These are phyloP conservation scores for Tigriopus californicus DNA, from an alignment of 2,888 invertebrate genomes.

Conservation along the genomic window DNA sequence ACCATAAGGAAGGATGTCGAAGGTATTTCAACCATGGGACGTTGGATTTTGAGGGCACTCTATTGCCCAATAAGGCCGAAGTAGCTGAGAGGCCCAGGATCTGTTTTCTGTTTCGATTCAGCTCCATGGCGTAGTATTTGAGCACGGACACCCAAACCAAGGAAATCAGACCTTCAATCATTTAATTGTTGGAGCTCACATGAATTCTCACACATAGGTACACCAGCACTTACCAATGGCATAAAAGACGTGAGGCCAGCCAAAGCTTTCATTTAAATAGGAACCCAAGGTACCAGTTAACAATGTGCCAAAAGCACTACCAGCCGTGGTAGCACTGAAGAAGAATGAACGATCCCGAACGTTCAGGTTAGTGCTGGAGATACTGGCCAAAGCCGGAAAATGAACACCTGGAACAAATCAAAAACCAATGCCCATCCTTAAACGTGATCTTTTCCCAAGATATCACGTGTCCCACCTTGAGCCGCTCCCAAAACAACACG, in stretches of 20 bases:
- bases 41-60: slow-evolving; percentile 23
- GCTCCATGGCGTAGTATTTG: slow-evolving; percentile 34
- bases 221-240: slow-evolving; percentile 31
- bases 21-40: slow-evolving; percentile 43
- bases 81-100: slow-evolving; percentile 27
- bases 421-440: too few relatives aligned
- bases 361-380: slow-evolving; percentile 43
- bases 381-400: slow-evolving; percentile 47
- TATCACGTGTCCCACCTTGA: slow-evolving; percentile 35
- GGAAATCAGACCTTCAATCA: slow-evolving; percentile 34
- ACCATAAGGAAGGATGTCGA: slow-evolving; percentile 41
- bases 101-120: slow-evolving; percentile 25
- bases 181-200: too few relatives aligned
- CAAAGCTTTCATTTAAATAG: slow-evolving; percentile 40
- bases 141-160: slow-evolving; percentile 37
- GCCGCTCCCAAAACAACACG: slow-evolving; percentile 44
- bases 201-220: too few relatives aligned
- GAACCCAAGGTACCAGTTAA: slow-evolving; percentile 47
- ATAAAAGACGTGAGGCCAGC: slow-evolving; percentile 45
- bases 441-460: too few relatives aligned
- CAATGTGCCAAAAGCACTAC: slow-evolving; percentile 41
- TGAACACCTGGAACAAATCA: slow-evolving; percentile 40
- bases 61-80: slow-evolving; percentile 22
- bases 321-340: slow-evolving; percentile 44
- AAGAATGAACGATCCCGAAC: slow-evolving; percentile 44